Percentiles rank a stretch among this genome's conserved stretches.
phyloP scores from a whole-genome alignment of 1,140 invertebrate genomes.

The Lordiphosa stackelbergi region DNA sequence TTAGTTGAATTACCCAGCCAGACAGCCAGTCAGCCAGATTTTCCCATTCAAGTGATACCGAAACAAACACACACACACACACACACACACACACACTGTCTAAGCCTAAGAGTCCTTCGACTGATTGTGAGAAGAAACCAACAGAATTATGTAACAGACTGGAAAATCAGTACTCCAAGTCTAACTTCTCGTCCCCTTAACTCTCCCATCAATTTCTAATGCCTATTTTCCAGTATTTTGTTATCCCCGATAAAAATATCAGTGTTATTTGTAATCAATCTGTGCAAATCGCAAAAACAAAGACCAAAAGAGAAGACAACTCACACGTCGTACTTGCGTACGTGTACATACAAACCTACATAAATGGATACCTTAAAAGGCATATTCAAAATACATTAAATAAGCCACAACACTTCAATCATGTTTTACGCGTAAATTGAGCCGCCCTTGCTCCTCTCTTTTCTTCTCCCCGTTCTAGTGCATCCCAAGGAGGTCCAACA shows the following conservation, averaged over 20 bases:
- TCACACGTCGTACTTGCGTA: conserved; percentile 5
- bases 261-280: conserved; percentile 9
- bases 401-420: conserved; percentile 25
- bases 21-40: too few relatives aligned
- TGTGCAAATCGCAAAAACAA: too few relatives aligned
- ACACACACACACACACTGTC: not conserved
- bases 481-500: too few relatives aligned
- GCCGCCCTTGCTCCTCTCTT: conserved; percentile 17
- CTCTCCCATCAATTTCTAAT: too few relatives aligned
- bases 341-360: conserved; percentile 19
- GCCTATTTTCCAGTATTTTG: too few relatives aligned
- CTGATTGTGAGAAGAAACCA: not conserved
- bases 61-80: conserved; percentile 4
- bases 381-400: conserved; percentile 6
- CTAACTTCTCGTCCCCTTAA: too few relatives aligned
- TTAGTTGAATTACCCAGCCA: too few relatives aligned
- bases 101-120: conserved; percentile 1
- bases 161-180: not conserved
- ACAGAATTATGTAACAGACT: too few relatives aligned
- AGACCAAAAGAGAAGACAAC: conserved; percentile 10
- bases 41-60: conserved; percentile 11
- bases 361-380: conserved; percentile 17
- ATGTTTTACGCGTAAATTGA: conserved; percentile 15
- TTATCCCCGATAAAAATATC: not conserved
- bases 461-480: conserved; percentile 6